Evolutionary conservation across 1,140 invertebrate species (phyloP).

Genomic region (Atta cephalotes): DNA sequence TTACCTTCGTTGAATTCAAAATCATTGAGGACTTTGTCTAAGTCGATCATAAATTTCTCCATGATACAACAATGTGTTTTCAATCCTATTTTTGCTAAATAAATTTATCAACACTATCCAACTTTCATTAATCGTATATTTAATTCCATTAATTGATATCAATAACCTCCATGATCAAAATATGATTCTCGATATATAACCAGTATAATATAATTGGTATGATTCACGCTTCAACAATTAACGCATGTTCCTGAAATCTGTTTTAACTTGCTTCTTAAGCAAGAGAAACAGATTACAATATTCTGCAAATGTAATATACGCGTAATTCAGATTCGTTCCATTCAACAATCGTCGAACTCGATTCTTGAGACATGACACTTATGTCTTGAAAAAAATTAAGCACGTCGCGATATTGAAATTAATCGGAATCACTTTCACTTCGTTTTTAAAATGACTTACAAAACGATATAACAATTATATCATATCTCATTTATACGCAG

Average conservation of each 20-base stretch:
- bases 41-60: slow-evolving; percentile 92
- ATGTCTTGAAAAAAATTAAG: neutral
- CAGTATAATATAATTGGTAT: neutral
- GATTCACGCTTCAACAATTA: neutral
- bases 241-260: neutral
- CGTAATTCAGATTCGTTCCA: neutral
- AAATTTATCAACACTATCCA: slow-evolving; percentile 43
- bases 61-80: slow-evolving; percentile 80
- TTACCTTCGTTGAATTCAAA: slow-evolving; percentile 92
- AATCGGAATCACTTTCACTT: too few species aligned
- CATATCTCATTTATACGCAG: too few species aligned
- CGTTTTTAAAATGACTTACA: too few species aligned
- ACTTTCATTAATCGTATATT: slow-evolving; percentile 23
- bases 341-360: neutral
- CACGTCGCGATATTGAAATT: neutral
- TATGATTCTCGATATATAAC: neutral
- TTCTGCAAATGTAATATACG: neutral
- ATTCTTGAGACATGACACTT: neutral
- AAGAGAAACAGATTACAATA: neutral
- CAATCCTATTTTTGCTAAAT: neutral
- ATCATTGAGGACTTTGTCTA: slow-evolving; percentile 95
- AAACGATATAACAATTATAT: too few species aligned
- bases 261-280: neutral
- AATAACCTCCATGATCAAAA: slow-evolving; percentile 18
- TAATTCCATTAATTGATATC: slow-evolving; percentile 14